phyloP scores from a whole-genome alignment of 2,113 vertebrate genomes.

The Craseonycteris thonglongyai region DNA sequence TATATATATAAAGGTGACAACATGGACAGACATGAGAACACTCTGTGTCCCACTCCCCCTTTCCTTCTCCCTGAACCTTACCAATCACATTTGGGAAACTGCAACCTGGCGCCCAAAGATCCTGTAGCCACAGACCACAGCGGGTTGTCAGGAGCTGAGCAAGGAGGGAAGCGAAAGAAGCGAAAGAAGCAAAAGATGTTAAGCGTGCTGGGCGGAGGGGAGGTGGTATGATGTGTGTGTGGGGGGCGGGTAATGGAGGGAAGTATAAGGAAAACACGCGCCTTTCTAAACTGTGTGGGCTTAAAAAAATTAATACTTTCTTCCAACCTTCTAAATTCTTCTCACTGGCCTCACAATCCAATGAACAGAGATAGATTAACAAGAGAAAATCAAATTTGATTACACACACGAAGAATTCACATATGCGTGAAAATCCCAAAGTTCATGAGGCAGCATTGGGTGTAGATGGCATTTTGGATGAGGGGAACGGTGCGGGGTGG shows the following conservation, averaged over 20 bases:
- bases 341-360: background rate
- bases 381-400: background rate
- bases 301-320: background rate
- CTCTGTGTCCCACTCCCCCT: background rate
- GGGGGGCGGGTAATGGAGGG: background rate
- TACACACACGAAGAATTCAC: background rate
- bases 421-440: background rate
- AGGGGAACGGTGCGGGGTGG: background rate
- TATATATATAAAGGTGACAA: background rate
- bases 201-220: background rate
- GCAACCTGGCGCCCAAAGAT: background rate
- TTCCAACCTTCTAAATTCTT: background rate
- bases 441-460: background rate
- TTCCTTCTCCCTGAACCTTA: background rate
- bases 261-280: background rate
- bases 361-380: background rate
- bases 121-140: background rate
- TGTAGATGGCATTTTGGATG: background rate
- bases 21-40: too few relatives aligned
- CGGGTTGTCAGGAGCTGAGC: background rate
- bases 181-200: too few relatives aligned
- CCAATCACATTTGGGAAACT: background rate
- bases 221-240: too few relatives aligned
- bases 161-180: background rate
- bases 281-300: background rate